These are phyloP conservation scores for Brevipalpus yothersi DNA, from an alignment of 1,140 invertebrate genomes.

Conservation along the genomic window DNA sequence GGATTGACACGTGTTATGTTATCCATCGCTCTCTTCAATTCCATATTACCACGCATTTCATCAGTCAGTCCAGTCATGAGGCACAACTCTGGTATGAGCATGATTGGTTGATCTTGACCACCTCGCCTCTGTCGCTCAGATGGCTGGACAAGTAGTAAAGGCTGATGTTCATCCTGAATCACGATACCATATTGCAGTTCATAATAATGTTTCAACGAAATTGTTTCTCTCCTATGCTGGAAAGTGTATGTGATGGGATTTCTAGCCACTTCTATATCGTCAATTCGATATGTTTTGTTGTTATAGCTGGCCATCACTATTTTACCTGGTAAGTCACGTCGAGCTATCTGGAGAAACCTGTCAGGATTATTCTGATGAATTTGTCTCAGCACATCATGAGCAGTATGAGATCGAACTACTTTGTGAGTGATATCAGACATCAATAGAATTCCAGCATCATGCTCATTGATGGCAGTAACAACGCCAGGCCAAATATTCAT, in stretches of 20 bases:
- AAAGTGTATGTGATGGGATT: conserved; percentile 18
- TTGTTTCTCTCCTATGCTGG: conserved; percentile 14
- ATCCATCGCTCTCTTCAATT: conserved; percentile 31
- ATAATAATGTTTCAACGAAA: conserved; percentile 20
- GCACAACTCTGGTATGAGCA: conserved; percentile 20
- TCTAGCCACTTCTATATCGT: conserved; percentile 23
- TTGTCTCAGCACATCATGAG: conserved; percentile 2
- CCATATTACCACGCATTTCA: conserved; percentile 11
- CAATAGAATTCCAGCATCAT: conserved; percentile 41
- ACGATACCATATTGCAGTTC: conserved; percentile 17
- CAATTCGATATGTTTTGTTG: conserved; percentile 24
- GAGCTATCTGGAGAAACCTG: conserved; percentile 1
- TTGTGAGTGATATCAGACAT: conserved; percentile 49
- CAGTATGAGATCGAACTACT: conserved; percentile 28
- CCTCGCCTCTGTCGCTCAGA: conserved; percentile 7
- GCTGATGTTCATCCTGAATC: conserved; percentile 18
- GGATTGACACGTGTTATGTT: conserved; percentile 35
- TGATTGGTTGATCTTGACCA: conserved; percentile 4
- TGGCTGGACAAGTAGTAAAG: conserved; percentile 15
- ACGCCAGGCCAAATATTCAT: conserved; percentile 20
- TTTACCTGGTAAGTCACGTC: conserved; percentile 12
- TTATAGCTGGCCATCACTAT: conserved; percentile 25
- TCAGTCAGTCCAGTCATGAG: conserved; percentile 19
- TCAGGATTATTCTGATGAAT: not conserved
- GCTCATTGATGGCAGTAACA: conserved; percentile 46